Percentiles rank a stretch among this genome's conserved stretches.
phyloP scores from a whole-genome alignment of 2,888 invertebrate genomes.

The Leptogaster cylindrica region DNA sequence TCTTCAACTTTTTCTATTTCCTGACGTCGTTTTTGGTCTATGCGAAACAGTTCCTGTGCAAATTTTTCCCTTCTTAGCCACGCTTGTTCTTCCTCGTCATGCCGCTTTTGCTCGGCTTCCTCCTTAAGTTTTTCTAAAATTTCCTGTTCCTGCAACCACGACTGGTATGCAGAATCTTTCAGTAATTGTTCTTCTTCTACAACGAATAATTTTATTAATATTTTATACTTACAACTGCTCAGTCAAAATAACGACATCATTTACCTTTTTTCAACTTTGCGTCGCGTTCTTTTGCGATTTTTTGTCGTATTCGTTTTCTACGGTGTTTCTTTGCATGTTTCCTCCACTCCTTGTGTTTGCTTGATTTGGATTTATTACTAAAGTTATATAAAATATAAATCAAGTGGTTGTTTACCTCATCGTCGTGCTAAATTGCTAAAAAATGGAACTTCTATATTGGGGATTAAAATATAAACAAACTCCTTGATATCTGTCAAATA shows the following conservation, averaged over 20 bases:
- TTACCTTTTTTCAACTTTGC: constrained; percentile 59
- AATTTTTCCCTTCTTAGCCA: constrained; percentile 73
- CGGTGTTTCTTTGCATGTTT: constrained; percentile 75
- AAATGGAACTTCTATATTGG: too few species aligned
- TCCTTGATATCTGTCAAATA: too few species aligned
- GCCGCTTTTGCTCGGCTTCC: constrained; percentile 66
- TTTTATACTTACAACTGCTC: neutral
- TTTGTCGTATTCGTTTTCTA: constrained; percentile 70
- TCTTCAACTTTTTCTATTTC: constrained; percentile 66
- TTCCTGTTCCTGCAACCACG: constrained; percentile 65
- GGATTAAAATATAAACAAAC: too few species aligned
- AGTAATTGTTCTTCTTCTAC: constrained; percentile 9
- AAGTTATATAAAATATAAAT: too few species aligned
- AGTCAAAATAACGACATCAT: neutral
- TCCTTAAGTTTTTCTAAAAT: constrained; percentile 64
- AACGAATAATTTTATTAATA: neutral
- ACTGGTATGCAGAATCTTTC: constrained; percentile 63
- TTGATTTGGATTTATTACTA: too few species aligned
- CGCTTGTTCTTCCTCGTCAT: constrained; percentile 66
- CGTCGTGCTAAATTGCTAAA: too few species aligned
- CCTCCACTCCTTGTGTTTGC: constrained; percentile 68
- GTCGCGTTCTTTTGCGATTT: constrained; percentile 68
- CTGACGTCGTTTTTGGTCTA: constrained; percentile 67
- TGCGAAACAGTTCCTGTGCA: constrained; percentile 70
- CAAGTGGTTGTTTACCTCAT: too few species aligned